Base-by-base conservation (phyloP, 1,140 invertebrate species). In the Parapsyche elsis region DNA sequence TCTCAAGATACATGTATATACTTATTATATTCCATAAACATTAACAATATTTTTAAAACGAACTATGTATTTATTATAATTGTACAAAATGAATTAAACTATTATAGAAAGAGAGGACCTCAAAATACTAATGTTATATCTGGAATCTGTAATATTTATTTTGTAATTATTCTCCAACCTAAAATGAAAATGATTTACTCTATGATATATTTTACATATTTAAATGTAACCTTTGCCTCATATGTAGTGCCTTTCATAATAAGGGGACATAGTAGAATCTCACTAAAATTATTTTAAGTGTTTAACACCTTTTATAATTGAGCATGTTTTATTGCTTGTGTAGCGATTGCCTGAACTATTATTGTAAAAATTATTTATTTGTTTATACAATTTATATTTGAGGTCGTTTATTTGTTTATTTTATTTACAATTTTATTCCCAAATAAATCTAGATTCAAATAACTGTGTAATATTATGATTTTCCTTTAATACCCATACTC, bases 181-280 rank as follows among this genome's bases (percentile, higher is more conserved):
- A 38, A 38, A 38, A 38, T 38, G 30, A 38, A 38, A 38, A 38
- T 38, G 30, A 38, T 38, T 38, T 38, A 38, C 30, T 38, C 30
- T 38, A 38, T 38, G 7, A 38, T 38, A 38, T 38, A 38, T 38
- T 38, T 38, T 38, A 38, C 30, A 38, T 38, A 38, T 38, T 38
- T 38, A 38, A 38, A 49, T 46, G 71, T 73, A 46, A 73, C 30
- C 64, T 67, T 75, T 49, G 73, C 73, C 73, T 75, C 73, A 30
- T 75, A 23, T 57, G 73, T 75, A 75, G 73, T 75, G 73, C 73
- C 73, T 75, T 75, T 75, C 12, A 73, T 73, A 26, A 67, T 67
- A 67, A 67, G 64, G 64, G 49, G 64, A 30, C 57, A 61, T 67
- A 12, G 24, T 67, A 26, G 24, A 67, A 67, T 67, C 24, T 67